These are phyloP conservation scores for Baronia brevicornis DNA, from an alignment of 2,888 invertebrate genomes.

Conservation along the genomic window DNA sequence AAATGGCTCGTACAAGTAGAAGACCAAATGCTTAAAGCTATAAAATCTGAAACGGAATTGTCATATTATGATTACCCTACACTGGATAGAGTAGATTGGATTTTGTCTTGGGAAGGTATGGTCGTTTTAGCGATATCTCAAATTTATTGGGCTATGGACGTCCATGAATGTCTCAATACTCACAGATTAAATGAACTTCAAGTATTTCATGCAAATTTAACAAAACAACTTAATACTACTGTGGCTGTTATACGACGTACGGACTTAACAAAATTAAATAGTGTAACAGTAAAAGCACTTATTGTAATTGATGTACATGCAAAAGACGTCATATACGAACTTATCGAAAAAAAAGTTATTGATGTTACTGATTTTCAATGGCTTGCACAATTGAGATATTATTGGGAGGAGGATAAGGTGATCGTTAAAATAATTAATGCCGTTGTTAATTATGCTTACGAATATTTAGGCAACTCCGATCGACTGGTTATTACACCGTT, in stretches of 20 bases:
- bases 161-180: conserved; percentile 80
- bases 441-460: conserved; percentile 85
- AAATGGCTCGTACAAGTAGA: conserved; percentile 91
- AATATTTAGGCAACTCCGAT: conserved; percentile 88
- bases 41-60: conserved; percentile 79
- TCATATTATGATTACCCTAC: conserved; percentile 80
- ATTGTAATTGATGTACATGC: conserved; percentile 92
- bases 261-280: conserved; percentile 79
- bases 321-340: conserved; percentile 84
- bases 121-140: conserved; percentile 86
- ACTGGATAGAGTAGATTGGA: conserved; percentile 80
- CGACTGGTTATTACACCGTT: conserved; percentile 84
- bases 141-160: conserved; percentile 88
- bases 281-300: conserved; percentile 87
- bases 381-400: conserved; percentile 88
- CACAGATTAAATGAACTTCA: conserved; percentile 73
- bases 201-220: conserved; percentile 72
- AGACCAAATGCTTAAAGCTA: conserved; percentile 84
- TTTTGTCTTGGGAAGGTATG: conserved; percentile 87
- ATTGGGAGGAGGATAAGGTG: conserved; percentile 82
- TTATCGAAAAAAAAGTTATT: conserved; percentile 78
- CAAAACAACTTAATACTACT: conserved; percentile 81
- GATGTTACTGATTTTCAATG: conserved; percentile 88
- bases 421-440: conserved; percentile 86
- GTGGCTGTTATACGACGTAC: conserved; percentile 83